Percentiles rank a stretch among this genome's conserved stretches.
Evolutionary conservation across 2,888 invertebrate species (phyloP).

Genomic region (Cremastinae sp.): DNA sequence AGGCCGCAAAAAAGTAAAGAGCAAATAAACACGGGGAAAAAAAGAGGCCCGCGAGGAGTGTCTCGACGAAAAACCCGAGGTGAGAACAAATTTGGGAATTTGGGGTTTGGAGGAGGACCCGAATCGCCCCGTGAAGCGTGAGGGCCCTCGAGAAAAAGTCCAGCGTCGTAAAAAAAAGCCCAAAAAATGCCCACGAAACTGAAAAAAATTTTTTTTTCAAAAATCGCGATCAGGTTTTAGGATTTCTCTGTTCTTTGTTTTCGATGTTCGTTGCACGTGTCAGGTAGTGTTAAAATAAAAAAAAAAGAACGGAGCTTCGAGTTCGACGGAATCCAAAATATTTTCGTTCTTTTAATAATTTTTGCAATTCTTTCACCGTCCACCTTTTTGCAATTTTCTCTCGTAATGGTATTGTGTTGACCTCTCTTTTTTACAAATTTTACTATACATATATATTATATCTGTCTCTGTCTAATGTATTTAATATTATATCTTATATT

Average conservation of each 20-base stretch:
- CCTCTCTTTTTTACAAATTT: constrained; percentile 33
- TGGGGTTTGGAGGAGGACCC: too few relatives aligned
- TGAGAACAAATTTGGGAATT: not conserved
- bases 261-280: constrained; percentile 63
- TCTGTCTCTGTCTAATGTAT: constrained; percentile 41
- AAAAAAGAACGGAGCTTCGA: constrained; percentile 37
- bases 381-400: constrained; percentile 56
- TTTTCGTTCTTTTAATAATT: constrained; percentile 39
- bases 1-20: constrained; percentile 31
- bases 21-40: constrained; percentile 20
- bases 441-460: constrained; percentile 34
- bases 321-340: constrained; percentile 42
- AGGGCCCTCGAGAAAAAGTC: constrained; percentile 4
- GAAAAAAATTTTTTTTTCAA: constrained; percentile 38
- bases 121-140: too few relatives aligned
- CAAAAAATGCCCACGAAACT: not conserved
- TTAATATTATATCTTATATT: constrained; percentile 31
- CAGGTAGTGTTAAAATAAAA: constrained; percentile 56
- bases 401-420: constrained; percentile 59
- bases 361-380: constrained; percentile 46
- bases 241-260: not conserved
- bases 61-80: constrained; percentile 8
- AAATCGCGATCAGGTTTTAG: constrained; percentile 8
- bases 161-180: not conserved
- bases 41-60: constrained; percentile 27